Conservation (phyloP, 2,113 vertebrate species). For the rat (Rattus norvegicus) region DNA sequence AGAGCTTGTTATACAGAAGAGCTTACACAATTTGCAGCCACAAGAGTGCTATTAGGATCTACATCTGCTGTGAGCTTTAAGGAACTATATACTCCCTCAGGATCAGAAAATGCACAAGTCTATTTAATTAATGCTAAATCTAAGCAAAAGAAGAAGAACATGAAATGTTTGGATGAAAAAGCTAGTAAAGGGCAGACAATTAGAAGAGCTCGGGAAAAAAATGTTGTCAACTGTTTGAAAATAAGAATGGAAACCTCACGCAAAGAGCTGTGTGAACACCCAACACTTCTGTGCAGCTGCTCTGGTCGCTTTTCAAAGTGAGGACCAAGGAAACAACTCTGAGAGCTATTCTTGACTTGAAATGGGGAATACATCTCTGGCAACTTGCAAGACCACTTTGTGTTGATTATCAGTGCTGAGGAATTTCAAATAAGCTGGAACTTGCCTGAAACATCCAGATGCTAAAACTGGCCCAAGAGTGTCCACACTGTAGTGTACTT, state of each 20-base stretch:
- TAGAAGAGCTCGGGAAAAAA: slow-evolving; percentile 36
- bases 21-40: neutral
- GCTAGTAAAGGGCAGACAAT: slow-evolving; percentile 47
- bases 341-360: slow-evolving; percentile 62
- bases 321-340: slow-evolving; percentile 62
- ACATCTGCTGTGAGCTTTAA: neutral
- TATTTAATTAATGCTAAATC: slow-evolving; percentile 15
- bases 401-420: slow-evolving; percentile 4
- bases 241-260: slow-evolving; percentile 56
- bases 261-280: neutral
- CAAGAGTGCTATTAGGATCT: neutral
- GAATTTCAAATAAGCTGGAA: slow-evolving; percentile 49
- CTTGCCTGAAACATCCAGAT: slow-evolving; percentile 60
- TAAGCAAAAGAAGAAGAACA: slow-evolving; percentile 14
- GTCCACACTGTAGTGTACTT: neutral
- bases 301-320: slow-evolving; percentile 26
- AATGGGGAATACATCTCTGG: slow-evolving; percentile 34
- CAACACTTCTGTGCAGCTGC: slow-evolving; percentile 56
- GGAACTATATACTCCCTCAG: neutral
- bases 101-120: slow-evolving; percentile 31
- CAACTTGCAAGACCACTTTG: slow-evolving; percentile 6
- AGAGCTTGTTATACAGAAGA: neutral
- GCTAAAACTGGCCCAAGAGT: slow-evolving; percentile 34
- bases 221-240: slow-evolving; percentile 57
- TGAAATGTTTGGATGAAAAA: neutral